Percentiles rank a stretch among this genome's conserved stretches.
These are phyloP conservation scores for Lethenteron reissneri DNA, from an alignment of 2,113 vertebrate species.

Conservation along the genomic window DNA sequence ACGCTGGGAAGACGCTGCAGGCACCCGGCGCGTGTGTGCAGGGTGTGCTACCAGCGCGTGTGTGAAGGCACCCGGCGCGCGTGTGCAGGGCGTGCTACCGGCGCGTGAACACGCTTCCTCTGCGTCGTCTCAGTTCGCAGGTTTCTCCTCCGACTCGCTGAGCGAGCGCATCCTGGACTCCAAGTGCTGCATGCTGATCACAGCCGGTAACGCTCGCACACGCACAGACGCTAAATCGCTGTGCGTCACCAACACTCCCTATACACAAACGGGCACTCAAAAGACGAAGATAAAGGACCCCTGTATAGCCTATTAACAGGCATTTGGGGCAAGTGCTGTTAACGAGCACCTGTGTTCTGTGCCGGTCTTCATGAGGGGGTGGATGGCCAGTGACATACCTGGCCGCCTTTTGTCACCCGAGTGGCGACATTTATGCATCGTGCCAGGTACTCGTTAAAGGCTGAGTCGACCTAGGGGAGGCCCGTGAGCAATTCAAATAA, in stretches of 20 bases:
- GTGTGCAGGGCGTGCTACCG: not conserved
- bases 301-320: too few relatives aligned
- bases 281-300: too few relatives aligned
- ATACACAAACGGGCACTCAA: too few relatives aligned
- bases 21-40: not conserved
- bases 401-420: too few relatives aligned
- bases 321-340: too few relatives aligned
- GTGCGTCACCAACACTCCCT: not conserved
- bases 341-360: too few relatives aligned
- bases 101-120: not conserved
- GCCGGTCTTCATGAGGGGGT: too few relatives aligned
- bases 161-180: slow-evolving; percentile 36
- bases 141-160: slow-evolving; percentile 38
- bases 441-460: too few relatives aligned
- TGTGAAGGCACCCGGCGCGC: not conserved
- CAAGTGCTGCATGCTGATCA: slow-evolving; percentile 29
- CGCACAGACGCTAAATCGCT: not conserved
- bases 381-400: too few relatives aligned
- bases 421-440: too few relatives aligned
- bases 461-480: too few relatives aligned
- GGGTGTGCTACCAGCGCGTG: not conserved
- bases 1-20: not conserved
- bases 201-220: slow-evolving; percentile 25
- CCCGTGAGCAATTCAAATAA: too few relatives aligned
- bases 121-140: slow-evolving; percentile 29